These are phyloP conservation scores for Rhodophaea formosa DNA, from an alignment of 2,888 invertebrate species.

Conservation along the genomic window DNA sequence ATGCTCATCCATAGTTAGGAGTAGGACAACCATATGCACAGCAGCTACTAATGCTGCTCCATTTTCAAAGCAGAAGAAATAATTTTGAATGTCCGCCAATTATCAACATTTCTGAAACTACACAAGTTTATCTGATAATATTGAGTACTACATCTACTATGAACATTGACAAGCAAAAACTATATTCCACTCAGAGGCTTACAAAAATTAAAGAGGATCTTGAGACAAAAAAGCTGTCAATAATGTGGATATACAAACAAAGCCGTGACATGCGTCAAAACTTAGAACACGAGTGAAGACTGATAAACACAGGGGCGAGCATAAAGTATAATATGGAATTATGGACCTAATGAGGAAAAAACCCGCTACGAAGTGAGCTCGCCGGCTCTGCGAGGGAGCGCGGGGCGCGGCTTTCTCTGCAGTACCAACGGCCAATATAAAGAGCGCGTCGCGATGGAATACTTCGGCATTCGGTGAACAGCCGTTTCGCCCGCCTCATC, in stretches of 20 bases:
- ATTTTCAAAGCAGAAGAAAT: background rate
- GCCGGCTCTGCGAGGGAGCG: slow-evolving; percentile 61
- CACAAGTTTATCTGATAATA: background rate
- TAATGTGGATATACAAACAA: slow-evolving; percentile 39
- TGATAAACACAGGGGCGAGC: slow-evolving; percentile 70
- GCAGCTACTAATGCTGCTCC: background rate
- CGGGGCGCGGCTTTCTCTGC: slow-evolving; percentile 78
- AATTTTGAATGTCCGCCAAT: background rate
- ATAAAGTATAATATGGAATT: slow-evolving; percentile 66
- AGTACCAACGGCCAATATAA: slow-evolving; percentile 71
- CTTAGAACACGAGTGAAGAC: slow-evolving; percentile 53
- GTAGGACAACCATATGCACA: background rate
- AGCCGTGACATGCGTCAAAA: slow-evolving; percentile 45
- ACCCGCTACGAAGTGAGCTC: slow-evolving; percentile 68
- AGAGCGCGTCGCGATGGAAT: slow-evolving; percentile 73
- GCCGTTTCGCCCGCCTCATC: slow-evolving; percentile 77
- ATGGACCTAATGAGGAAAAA: slow-evolving; percentile 79
- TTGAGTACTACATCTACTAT: background rate
- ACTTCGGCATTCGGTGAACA: slow-evolving; percentile 80
- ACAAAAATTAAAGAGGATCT: slow-evolving; percentile 3
- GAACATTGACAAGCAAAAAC: background rate
- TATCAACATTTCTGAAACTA: background rate
- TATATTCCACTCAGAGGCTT: background rate
- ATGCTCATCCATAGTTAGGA: too few species aligned
- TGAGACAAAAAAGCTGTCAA: slow-evolving; percentile 24